Conservation (phyloP, 2,888 invertebrate genomes). For the Eristalis intricaria region DNA sequence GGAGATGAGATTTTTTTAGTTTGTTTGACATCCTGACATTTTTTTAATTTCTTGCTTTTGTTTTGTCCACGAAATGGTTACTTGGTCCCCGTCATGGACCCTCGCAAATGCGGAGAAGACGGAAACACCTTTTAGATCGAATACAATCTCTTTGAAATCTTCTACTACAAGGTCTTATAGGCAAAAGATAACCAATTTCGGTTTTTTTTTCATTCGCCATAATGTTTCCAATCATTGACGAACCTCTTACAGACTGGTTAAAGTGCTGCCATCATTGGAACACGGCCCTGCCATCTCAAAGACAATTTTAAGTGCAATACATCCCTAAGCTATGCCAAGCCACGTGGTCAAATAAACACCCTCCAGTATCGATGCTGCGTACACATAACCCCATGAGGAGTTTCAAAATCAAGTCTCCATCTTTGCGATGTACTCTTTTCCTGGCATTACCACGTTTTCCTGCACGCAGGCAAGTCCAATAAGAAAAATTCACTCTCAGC, state of each 20-base stretch:
- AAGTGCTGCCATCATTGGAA: constrained; percentile 28
- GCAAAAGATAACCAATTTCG: too few species aligned
- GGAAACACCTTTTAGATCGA: too few species aligned
- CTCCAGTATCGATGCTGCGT: background rate
- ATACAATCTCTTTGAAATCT: too few species aligned
- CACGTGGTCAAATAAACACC: background rate
- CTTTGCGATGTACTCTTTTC: background rate
- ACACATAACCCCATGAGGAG: background rate
- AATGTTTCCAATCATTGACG: background rate
- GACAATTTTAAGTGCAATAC: background rate
- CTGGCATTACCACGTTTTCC: background rate
- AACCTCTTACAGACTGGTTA: constrained; percentile 11
- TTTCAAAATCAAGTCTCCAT: background rate
- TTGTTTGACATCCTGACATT: background rate
- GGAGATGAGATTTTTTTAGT: too few species aligned
- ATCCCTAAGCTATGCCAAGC: background rate
- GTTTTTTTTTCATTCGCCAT: background rate
- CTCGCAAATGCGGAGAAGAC: too few species aligned
- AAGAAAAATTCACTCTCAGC: constrained; percentile 3
- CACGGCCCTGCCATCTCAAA: constrained; percentile 7
- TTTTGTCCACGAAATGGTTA: too few species aligned
- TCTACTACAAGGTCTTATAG: too few species aligned
- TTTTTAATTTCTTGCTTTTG: background rate
- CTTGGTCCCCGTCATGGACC: too few species aligned
- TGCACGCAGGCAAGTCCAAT: constrained; percentile 19